These are phyloP conservation scores for Acanthosepion pharaonis DNA, from an alignment of 2,888 invertebrate species.

Conservation along the genomic window DNA sequence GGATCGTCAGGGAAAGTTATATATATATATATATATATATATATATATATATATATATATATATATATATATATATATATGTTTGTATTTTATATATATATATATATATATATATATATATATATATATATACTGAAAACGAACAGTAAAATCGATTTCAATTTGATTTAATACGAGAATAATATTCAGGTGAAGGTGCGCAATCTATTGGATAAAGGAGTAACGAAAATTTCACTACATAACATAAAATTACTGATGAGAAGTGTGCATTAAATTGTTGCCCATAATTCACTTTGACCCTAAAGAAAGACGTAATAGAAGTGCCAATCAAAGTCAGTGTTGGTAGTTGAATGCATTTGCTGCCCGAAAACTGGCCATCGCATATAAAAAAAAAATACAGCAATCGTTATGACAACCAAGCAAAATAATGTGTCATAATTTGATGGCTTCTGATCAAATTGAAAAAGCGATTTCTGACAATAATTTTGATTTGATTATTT, in stretches of 20 bases:
- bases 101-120: constrained; percentile 33
- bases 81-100: no score
- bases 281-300: not conserved
- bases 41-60: constrained; percentile 1
- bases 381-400: not conserved
- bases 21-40: not conserved
- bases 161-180: not conserved
- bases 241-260: not conserved
- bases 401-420: not conserved
- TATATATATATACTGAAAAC: not conserved
- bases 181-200: not conserved
- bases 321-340: not conserved
- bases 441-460: constrained; percentile 21
- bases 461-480: constrained; percentile 33
- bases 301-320: not conserved
- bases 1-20: no score
- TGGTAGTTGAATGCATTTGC: not conserved
- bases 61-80: not conserved
- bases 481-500: not conserved
- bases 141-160: not conserved
- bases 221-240: not conserved
- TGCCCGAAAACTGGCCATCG: not conserved
- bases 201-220: not conserved
- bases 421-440: constrained; percentile 1
- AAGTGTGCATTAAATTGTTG: not conserved